Conservation (phyloP, 2,888 invertebrate species). For the Colostygia pectinataria region DNA sequence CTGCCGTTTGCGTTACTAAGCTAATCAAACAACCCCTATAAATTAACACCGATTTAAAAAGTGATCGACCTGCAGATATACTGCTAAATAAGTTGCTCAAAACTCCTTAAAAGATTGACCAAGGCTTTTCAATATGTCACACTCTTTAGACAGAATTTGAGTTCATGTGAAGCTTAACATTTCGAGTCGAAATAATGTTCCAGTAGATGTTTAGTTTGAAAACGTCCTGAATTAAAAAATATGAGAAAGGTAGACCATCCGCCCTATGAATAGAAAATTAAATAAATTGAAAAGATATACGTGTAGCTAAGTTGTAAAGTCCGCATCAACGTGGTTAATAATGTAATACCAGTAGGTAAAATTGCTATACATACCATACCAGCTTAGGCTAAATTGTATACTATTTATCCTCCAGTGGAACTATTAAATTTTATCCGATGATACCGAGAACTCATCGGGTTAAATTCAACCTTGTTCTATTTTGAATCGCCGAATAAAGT, state of each 20-base stretch:
- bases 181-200: slow-evolving; percentile 18
- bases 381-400: too few species aligned
- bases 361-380: too few species aligned
- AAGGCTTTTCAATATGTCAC: slow-evolving; percentile 44
- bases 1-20: too few species aligned
- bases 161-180: slow-evolving; percentile 23
- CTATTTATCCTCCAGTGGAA: background rate
- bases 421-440: slow-evolving; percentile 12
- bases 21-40: too few species aligned
- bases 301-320: slow-evolving; percentile 13
- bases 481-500: background rate
- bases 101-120: slow-evolving; percentile 39
- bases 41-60: background rate
- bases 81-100: slow-evolving; percentile 15
- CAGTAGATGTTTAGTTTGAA: slow-evolving; percentile 9
- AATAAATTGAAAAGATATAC: background rate
- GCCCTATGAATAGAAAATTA: slow-evolving; percentile 2
- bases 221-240: slow-evolving; percentile 10
- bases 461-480: slow-evolving; percentile 1
- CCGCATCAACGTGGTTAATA: too few species aligned
- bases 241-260: slow-evolving; percentile 10
- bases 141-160: slow-evolving; percentile 23
- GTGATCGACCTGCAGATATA: background rate
- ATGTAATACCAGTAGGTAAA: too few species aligned
- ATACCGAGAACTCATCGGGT: slow-evolving; percentile 19